phyloP scores from a whole-genome alignment of 2,888 invertebrate genomes.

The Heterodera filipjevi region DNA sequence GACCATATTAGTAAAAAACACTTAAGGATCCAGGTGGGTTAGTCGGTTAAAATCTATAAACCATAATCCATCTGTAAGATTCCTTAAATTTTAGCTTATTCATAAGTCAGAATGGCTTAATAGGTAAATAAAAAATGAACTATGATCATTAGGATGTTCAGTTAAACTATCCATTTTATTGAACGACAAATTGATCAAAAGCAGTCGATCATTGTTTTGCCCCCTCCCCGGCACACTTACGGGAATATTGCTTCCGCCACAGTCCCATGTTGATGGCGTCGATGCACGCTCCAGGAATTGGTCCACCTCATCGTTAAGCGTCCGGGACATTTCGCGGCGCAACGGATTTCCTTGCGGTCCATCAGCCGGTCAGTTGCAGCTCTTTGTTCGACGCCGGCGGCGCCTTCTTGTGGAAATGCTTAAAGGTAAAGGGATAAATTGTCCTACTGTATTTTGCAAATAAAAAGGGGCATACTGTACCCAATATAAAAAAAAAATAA shows the following conservation, averaged over 20 bases:
- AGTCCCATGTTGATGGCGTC: slow-evolving; percentile 70
- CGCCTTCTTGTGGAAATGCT: slow-evolving; percentile 23
- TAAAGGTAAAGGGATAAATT: not conserved
- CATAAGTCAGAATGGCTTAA: too few relatives aligned
- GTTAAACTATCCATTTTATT: too few relatives aligned
- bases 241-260: slow-evolving; percentile 75
- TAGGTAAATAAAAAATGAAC: too few relatives aligned
- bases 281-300: slow-evolving; percentile 81
- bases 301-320: slow-evolving; percentile 73
- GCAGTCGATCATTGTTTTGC: not conserved
- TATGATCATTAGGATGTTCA: too few relatives aligned
- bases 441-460: too few relatives aligned
- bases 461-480: too few relatives aligned
- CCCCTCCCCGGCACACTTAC: slow-evolving; percentile 71
- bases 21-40: too few relatives aligned
- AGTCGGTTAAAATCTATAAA: too few relatives aligned
- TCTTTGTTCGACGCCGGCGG: slow-evolving; percentile 44
- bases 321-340: slow-evolving; percentile 40
- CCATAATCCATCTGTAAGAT: too few relatives aligned
- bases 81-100: too few relatives aligned
- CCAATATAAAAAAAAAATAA: too few relatives aligned
- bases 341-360: slow-evolving; percentile 42
- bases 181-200: not conserved
- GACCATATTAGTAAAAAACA: too few relatives aligned
- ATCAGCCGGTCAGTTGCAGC: slow-evolving; percentile 44